Base-by-base conservation (phyloP, 2,113 vertebrate genomes). In the Hipposideros armiger region DNA sequence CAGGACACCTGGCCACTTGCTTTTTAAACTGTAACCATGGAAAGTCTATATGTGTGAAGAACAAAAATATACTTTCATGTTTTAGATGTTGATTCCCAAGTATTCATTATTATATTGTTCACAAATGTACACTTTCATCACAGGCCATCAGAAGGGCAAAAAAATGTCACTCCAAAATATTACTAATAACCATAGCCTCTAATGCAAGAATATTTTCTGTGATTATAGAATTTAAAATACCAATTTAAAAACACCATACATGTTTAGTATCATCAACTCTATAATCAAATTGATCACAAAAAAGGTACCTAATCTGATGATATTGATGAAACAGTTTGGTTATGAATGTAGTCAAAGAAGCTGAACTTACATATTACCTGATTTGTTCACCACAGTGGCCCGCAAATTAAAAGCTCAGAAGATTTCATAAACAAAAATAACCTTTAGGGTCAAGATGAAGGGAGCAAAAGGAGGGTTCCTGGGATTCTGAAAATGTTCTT, bases 151-250 rank as follows among this genome's bases (percentile, higher is more conserved):
- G 4, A 94, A 96, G 50, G 56, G 28, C 5, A 87, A 89, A 62
- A 58, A 80, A 91, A 76, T 30, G 36, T 81, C 88, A 80, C 0
- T 19, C 14, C 32, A 91, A 90, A 92, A 70, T 67, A 87, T 70
- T 62, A 92, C 6, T 62, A 42, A 82, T n/a, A 88, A 84, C 45
- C 40, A 83, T 52, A 86, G 58, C 2, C 0, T 52, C 80, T 9
- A 76, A 90, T 67, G 86, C n/a, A 74, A 94, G 56, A 92, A 69
- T 32, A 70, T 64, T 86, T 91, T 87, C 62, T 42, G 20, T 69
- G 32, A 91, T 17, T 91, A 9, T 3, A 78, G 62, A 69, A 67
- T 67, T 58, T 84, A 76, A 93, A 97, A 67, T 22, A 83, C 22
- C 58, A 78, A 36, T 78, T 92, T 54, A 76, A 84, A 90, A 87